Evolutionary conservation across 2,888 invertebrate genomes (phyloP).

Genomic region (Piscicola geometra): DNA sequence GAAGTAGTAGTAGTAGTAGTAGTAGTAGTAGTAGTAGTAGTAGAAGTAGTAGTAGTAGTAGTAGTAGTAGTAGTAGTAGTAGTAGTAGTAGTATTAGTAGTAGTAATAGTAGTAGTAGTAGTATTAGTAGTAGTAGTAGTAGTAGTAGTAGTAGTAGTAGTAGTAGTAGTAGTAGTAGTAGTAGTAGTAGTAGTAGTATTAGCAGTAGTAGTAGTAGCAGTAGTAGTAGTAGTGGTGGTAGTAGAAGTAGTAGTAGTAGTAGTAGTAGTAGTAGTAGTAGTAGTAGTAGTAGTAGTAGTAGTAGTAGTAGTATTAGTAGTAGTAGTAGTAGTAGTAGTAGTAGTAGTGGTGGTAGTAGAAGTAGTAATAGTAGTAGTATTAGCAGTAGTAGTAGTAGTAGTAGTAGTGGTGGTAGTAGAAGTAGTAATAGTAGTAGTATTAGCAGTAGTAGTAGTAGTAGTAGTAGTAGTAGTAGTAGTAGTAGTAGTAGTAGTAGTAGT

Average conservation of each 20-base stretch:
- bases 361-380: too few relatives aligned
- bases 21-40: constrained; percentile 12
- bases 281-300: constrained; percentile 24
- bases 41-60: constrained; percentile 7
- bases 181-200: constrained; percentile 6
- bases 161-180: neutral
- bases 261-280: constrained; percentile 18
- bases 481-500: neutral
- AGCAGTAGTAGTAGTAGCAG: constrained; percentile 26
- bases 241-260: constrained; percentile 31
- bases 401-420: neutral
- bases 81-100: constrained; percentile 8
- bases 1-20: constrained; percentile 22
- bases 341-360: too few relatives aligned
- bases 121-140: neutral
- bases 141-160: constrained; percentile 23
- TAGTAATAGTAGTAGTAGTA: too few relatives aligned
- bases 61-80: constrained; percentile 1
- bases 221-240: constrained; percentile 32
- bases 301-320: constrained; percentile 23
- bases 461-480: neutral
- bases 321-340: constrained; percentile 20
- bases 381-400: too few relatives aligned
- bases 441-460: neutral
- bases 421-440: neutral